Conservation (phyloP, 2,797 vertebrate genomes). For the Florisuga fusca region DNA sequence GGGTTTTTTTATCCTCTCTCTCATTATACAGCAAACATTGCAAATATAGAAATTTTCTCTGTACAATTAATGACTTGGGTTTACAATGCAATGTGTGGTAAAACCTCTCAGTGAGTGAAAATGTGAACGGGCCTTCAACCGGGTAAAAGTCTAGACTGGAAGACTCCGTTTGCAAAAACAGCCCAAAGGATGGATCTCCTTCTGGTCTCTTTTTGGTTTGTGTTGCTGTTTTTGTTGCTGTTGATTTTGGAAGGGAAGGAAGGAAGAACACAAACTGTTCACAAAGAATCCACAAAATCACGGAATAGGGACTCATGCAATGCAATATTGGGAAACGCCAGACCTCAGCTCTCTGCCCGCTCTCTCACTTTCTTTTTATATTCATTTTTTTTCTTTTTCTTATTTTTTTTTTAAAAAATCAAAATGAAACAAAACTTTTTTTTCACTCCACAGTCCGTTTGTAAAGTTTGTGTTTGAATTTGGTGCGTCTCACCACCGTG, state of each 20-base stretch:
- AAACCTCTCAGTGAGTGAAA: slow-evolving; percentile 72
- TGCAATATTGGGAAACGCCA: slow-evolving; percentile 72
- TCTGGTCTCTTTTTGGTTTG: slow-evolving; percentile 68
- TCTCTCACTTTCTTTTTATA: slow-evolving; percentile 4
- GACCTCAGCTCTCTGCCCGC: slow-evolving; percentile 53
- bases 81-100: slow-evolving; percentile 77
- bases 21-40: slow-evolving; percentile 92
- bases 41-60: slow-evolving; percentile 98
- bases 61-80: slow-evolving; percentile 87
- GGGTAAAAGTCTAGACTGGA: slow-evolving; percentile 77
- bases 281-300: slow-evolving; percentile 92
- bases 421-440: slow-evolving; percentile 65
- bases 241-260: slow-evolving; percentile 71
- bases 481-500: slow-evolving; percentile 76
- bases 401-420: slow-evolving; percentile 74
- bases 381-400: slow-evolving; percentile 82
- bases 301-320: slow-evolving; percentile 87
- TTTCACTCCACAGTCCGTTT: slow-evolving; percentile 45
- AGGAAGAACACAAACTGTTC: slow-evolving; percentile 83
- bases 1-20: slow-evolving; percentile 78
- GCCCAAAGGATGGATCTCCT: slow-evolving; percentile 68
- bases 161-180: slow-evolving; percentile 80
- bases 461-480: slow-evolving; percentile 80
- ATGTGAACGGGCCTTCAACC: slow-evolving; percentile 75
- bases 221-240: slow-evolving; percentile 77